Conservation (phyloP, 2,113 vertebrate genomes). For the Empidonax alnorum region DNA sequence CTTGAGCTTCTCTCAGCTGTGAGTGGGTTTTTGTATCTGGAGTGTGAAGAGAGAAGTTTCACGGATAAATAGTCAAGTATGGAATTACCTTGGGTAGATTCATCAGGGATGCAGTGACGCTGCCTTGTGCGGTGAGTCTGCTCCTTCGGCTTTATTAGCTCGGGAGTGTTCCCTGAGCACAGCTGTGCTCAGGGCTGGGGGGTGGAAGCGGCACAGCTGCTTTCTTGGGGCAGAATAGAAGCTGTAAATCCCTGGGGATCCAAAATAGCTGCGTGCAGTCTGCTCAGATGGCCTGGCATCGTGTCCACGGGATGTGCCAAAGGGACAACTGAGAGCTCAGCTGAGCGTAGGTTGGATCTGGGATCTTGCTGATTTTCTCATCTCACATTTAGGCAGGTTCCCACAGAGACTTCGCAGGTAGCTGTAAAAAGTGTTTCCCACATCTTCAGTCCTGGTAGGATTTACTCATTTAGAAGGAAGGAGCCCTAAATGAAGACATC, state of each 20-base stretch:
- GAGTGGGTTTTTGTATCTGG: constrained; percentile 35
- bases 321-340: background rate
- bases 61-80: background rate
- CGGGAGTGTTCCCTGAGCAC: accelerated
- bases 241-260: background rate
- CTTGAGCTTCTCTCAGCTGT: constrained; percentile 3
- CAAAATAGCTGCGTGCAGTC: background rate
- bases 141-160: background rate
- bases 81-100: background rate
- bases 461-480: background rate
- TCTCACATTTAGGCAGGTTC: background rate
- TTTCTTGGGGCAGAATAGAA: background rate
- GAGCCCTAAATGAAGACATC: background rate
- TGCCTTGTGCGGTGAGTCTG: background rate
- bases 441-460: background rate
- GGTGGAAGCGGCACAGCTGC: background rate
- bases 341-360: background rate
- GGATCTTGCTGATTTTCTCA: background rate
- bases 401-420: background rate
- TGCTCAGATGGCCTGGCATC: background rate
- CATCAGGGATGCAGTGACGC: background rate
- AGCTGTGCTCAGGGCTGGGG: accelerated
- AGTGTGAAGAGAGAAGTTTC: constrained; percentile 6
- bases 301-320: background rate
- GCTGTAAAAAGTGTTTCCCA: background rate